Percentiles rank a stretch among this genome's conserved stretches.
Evolutionary conservation across 2,797 vertebrate species (phyloP).

Genomic region (Typhlichthys eigenmanni): DNA sequence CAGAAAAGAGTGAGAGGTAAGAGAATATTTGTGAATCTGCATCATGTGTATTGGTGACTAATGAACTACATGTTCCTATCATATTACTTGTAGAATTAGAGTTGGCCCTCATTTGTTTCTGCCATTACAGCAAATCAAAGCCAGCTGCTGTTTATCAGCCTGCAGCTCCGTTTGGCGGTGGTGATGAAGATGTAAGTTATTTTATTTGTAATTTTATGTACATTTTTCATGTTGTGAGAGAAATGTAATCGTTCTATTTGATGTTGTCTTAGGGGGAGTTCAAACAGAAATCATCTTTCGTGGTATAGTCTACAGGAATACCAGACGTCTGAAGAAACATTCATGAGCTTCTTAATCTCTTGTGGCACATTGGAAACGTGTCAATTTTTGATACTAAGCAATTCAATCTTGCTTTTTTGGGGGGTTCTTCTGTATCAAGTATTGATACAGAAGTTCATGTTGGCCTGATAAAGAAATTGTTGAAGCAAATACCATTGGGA

Average conservation of each 20-base stretch:
- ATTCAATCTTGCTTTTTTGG: constrained; percentile 4
- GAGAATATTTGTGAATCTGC: constrained; percentile 20
- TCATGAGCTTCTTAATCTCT: background rate
- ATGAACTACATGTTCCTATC: background rate
- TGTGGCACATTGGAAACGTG: background rate
- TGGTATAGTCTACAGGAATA: constrained; percentile 80
- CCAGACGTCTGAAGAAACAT: background rate
- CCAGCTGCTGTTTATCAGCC: constrained; percentile 82
- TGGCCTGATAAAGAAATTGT: too few species aligned
- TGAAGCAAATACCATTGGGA: too few species aligned
- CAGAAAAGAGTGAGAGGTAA: constrained; percentile 74
- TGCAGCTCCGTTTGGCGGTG: constrained; percentile 51
- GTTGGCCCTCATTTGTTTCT: background rate
- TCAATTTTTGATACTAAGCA: background rate
- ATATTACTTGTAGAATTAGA: constrained; percentile 2
- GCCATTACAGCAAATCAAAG: constrained; percentile 67
- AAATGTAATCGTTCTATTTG: background rate
- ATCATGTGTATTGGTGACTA: background rate
- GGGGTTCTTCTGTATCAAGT: constrained; percentile 4
- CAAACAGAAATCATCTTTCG: constrained; percentile 92
- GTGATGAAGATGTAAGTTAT: constrained; percentile 81
- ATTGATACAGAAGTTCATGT: background rate
- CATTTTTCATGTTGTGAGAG: background rate
- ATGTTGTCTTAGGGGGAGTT: constrained; percentile 83
- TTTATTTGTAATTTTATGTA: background rate